Evolutionary conservation across 2,113 vertebrate genomes (phyloP).

Genomic region (Oncorhynchus tshawytscha): DNA sequence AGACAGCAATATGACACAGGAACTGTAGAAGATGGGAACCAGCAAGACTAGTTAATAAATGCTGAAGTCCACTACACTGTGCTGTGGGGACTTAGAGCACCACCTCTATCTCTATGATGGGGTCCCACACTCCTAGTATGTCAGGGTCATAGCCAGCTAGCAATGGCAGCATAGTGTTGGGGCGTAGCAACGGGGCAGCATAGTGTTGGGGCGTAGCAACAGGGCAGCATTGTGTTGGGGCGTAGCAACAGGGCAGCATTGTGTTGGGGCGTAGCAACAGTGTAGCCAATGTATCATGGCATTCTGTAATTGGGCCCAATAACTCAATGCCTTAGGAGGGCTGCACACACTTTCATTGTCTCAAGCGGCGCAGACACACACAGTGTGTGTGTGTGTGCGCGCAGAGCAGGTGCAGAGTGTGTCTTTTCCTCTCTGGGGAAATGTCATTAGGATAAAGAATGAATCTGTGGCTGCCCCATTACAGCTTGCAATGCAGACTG

Average conservation of each 20-base stretch:
- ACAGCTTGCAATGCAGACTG: background rate
- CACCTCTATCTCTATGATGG: too few relatives aligned
- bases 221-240: too few relatives aligned
- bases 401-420: background rate
- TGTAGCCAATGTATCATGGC: slow-evolving; percentile 29
- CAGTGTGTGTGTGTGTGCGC: background rate
- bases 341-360: background rate
- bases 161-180: slow-evolving; percentile 9
- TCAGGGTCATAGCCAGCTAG: slow-evolving; percentile 23
- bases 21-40: too few relatives aligned
- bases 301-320: slow-evolving; percentile 46
- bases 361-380: background rate
- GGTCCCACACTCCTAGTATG: too few relatives aligned
- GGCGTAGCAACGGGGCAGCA: too few relatives aligned
- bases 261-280: slow-evolving; percentile 54
- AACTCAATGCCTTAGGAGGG: slow-evolving; percentile 7
- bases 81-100: too few relatives aligned
- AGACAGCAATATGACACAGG: too few relatives aligned
- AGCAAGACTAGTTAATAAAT: too few relatives aligned
- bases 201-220: too few relatives aligned
- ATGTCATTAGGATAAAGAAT: slow-evolving; percentile 21
- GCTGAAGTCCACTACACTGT: too few relatives aligned
- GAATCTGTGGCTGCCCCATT: background rate
- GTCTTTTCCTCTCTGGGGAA: background rate
- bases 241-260: too few relatives aligned